A percentile compares a stretch with the other conserved stretches of the same genome.
Evolutionary conservation across 2,888 invertebrate species (phyloP).

Genomic region (Apantesis nais): DNA sequence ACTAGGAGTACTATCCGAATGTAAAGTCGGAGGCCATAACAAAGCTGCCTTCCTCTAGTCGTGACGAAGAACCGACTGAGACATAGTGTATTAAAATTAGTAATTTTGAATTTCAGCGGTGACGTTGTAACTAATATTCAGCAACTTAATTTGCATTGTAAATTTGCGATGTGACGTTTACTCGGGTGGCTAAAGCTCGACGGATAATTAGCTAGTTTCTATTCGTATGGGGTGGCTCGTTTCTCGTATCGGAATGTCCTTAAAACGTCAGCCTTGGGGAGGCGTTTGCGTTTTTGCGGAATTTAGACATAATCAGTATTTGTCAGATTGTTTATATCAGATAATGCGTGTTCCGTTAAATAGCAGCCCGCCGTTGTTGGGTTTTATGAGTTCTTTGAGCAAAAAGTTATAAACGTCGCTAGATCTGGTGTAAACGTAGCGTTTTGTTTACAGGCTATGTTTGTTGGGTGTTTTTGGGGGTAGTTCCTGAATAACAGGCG

Average conservation of each 20-base stretch:
- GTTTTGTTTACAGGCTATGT: conserved; percentile 71
- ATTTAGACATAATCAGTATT: conserved; percentile 57
- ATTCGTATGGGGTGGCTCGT: conserved; percentile 73
- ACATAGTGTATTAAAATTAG: conserved; percentile 82
- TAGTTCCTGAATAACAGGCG: conserved; percentile 71
- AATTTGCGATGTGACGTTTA: conserved; percentile 80
- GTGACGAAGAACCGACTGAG: conserved; percentile 81
- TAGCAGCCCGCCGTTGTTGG: conserved; percentile 51
- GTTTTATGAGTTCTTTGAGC: conserved; percentile 55
- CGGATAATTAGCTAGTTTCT: conserved; percentile 84
- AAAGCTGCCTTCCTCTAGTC: conserved; percentile 75
- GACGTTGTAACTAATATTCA: conserved; percentile 84
- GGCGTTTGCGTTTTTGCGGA: conserved; percentile 44
- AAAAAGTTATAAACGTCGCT: conserved; percentile 48
- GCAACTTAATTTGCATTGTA: conserved; percentile 83
- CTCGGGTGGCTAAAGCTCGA: conserved; percentile 77
- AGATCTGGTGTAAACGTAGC: conserved; percentile 47
- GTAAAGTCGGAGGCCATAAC: conserved; percentile 65
- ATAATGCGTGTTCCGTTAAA: conserved; percentile 51
- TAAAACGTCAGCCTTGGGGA: conserved; percentile 64
- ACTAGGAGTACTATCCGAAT: conserved; percentile 57
- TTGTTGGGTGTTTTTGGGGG: conserved; percentile 66
- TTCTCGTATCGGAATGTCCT: conserved; percentile 68
- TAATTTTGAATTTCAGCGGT: conserved; percentile 83
- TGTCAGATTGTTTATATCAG: conserved; percentile 46